Percentiles rank a stretch among this genome's conserved stretches.
These are phyloP conservation scores for Siderastrea radians DNA, from an alignment of 92 coral and sea anemone species.

Conservation along the genomic window DNA sequence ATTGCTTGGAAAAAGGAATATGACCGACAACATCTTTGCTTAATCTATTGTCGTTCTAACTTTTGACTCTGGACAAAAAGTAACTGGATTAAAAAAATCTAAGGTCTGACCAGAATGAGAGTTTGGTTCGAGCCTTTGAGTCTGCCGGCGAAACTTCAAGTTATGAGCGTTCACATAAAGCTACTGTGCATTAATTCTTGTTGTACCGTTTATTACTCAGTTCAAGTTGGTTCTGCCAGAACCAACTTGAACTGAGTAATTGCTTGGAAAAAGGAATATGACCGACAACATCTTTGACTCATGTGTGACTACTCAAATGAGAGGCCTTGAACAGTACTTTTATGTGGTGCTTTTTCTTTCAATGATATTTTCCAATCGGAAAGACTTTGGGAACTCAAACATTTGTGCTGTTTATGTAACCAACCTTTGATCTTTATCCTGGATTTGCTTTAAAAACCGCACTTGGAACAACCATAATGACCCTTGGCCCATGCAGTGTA, in stretches of 20 bases:
- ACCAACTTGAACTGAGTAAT: too few relatives aligned
- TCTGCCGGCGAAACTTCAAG: not conserved
- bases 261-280: too few relatives aligned
- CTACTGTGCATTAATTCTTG: not conserved
- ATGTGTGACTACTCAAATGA: not conserved
- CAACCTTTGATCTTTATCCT: not conserved
- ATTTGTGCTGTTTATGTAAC: not conserved
- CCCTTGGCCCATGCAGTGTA: not conserved
- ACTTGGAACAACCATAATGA: not conserved
- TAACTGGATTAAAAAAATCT: too few relatives aligned
- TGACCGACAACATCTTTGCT: too few relatives aligned
- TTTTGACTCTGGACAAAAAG: not conserved
- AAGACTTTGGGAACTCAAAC: too few relatives aligned
- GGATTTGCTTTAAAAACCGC: not conserved
- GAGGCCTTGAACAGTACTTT: not conserved
- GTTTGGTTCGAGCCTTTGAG: not conserved
- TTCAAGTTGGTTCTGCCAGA: not conserved
- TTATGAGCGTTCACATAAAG: not conserved
- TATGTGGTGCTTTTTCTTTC: too few relatives aligned
- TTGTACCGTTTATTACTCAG: not conserved
- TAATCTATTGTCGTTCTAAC: too few relatives aligned
- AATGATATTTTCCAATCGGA: too few relatives aligned
- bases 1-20: too few relatives aligned
- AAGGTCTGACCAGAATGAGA: too few relatives aligned
- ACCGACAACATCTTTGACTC: too few relatives aligned